These are phyloP conservation scores for Cirrhinus molitorella DNA, from an alignment of 2,797 vertebrate genomes.

Conservation along the genomic window DNA sequence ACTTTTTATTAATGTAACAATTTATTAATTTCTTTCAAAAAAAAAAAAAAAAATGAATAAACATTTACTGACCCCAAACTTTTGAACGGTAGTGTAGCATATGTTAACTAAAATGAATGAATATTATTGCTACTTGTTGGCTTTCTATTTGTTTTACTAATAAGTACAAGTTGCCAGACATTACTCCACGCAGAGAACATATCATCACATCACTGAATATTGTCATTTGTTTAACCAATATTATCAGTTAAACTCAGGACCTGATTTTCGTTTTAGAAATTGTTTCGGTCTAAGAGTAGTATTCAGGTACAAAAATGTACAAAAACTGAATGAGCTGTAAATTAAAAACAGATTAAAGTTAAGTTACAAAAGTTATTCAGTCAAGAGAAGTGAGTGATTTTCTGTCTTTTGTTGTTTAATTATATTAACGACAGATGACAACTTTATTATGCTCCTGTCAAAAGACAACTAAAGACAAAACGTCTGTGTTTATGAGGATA, in stretches of 20 bases:
- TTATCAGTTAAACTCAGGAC: background rate
- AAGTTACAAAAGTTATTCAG: background rate
- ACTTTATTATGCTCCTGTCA: background rate
- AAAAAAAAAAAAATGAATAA: too few species aligned
- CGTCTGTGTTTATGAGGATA: background rate
- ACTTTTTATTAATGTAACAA: too few species aligned
- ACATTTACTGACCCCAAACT: too few species aligned
- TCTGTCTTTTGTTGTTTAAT: background rate
- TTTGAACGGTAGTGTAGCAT: too few species aligned
- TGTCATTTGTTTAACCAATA: background rate
- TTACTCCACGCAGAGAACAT: background rate
- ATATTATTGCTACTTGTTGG: background rate
- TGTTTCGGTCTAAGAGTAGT: background rate
- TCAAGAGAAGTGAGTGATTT: background rate
- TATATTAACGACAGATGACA: background rate
- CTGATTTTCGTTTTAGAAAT: background rate
- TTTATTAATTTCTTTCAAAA: too few species aligned
- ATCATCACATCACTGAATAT: background rate
- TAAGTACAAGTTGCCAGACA: background rate
- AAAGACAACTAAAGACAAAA: background rate
- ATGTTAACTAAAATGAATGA: background rate
- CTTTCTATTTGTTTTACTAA: background rate
- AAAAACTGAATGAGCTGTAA: background rate
- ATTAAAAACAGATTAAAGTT: background rate
- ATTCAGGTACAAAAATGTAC: background rate